These are phyloP conservation scores for Gymnogyps californianus DNA, from an alignment of 2,113 vertebrate genomes.

Conservation along the genomic window DNA sequence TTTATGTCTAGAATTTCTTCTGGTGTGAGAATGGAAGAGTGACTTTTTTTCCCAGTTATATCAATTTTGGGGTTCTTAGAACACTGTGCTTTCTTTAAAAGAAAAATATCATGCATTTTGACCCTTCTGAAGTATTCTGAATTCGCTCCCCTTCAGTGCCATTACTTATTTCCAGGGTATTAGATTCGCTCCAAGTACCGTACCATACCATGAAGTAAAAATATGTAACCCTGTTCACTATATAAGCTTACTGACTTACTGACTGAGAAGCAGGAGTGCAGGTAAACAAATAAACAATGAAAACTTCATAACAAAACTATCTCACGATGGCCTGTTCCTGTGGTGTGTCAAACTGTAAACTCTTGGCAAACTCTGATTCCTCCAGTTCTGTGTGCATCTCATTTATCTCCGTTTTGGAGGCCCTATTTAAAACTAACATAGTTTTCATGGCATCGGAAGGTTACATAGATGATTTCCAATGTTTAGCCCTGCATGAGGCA, in stretches of 20 bases:
- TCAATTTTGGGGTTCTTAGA: not conserved
- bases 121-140: not conserved
- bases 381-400: not conserved
- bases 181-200: not conserved
- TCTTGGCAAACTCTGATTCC: not conserved
- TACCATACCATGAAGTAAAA: not conserved
- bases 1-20: not conserved
- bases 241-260: not conserved
- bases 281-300: not conserved
- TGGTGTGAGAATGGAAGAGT: not conserved
- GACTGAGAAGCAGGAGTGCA: not conserved
- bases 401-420: not conserved
- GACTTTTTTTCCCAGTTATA: not conserved
- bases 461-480: not conserved
- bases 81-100: not conserved
- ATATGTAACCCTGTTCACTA: not conserved
- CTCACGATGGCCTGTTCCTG: not conserved
- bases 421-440: not conserved
- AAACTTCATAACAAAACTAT: not conserved
- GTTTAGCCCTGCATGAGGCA: not conserved
- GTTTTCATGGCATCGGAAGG: not conserved
- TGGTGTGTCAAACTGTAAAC: not conserved
- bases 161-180: not conserved
- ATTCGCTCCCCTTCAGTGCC: not conserved
- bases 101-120: not conserved